Base-by-base conservation (phyloP, 1,140 invertebrate species). In the Teleogryllus occipitalis region DNA sequence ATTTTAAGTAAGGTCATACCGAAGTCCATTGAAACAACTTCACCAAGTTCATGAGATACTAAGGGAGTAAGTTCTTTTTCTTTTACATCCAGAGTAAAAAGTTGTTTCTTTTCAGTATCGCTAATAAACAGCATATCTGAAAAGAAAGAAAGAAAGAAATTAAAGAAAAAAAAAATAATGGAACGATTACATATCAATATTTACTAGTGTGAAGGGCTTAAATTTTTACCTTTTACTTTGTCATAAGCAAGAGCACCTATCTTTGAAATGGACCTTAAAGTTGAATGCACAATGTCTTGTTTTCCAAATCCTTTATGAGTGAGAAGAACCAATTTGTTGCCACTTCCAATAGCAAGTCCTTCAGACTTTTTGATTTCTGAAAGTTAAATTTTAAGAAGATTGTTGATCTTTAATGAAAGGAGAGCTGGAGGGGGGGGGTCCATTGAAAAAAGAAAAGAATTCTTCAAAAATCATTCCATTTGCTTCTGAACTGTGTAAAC, bases 311-410 rank as follows among this genome's bases (percentile, higher is more conserved):
- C 18, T 14, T 65, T 2, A 18, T 65, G 54, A 1, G 18, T 65
- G 10, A 65, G 22, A 10, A 80, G 18, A n/a, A 78, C 65, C 21
- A 21, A 72, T 81, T 82, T 84, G 87, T 15, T 47, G 46, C 46
- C 76, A n/a, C 76, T 82, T 90, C 89, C 89, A 83, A 91, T 92
- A 81, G 89, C 89, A 87, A 94, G 87, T 12, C 90, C 89, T 12
- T 87, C 87, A 0, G 93, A 84, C 39, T 88, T 86, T 7, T 88
- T 87, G 48, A 92, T 81, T 7, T 88, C 87, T 4, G 86, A 81
- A 21, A 85, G 82, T 0, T 88, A 74, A 4, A 92, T 81, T 6
- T 84, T 48, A 8, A 84, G 82, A 3, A 86, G 82, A 54, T 78
- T 49, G 27, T 39, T 39, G 27, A 39, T 39, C 5, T 39, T 39